Evolutionary conservation across 2,797 vertebrate genomes (phyloP).

Genomic region (Streptopelia turtur): DNA sequence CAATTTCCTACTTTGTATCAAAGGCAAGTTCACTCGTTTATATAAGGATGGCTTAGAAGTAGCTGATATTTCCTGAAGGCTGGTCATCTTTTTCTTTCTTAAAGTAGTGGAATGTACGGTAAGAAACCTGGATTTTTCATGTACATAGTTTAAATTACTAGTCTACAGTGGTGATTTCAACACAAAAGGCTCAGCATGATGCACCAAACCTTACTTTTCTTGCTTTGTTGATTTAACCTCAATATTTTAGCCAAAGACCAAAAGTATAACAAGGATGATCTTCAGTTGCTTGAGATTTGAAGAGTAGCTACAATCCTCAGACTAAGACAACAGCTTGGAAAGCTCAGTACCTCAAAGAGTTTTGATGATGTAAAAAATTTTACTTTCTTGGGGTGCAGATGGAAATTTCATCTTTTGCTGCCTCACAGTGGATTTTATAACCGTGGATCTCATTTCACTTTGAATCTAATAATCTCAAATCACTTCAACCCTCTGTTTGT

Average conservation of each 20-base stretch:
- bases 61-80: background rate
- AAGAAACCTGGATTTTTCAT: background rate
- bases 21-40: background rate
- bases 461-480: background rate
- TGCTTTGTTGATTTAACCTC: background rate
- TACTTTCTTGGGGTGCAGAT: background rate
- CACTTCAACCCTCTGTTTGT: background rate
- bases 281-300: background rate
- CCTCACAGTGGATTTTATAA: background rate
- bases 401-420: background rate
- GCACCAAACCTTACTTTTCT: background rate
- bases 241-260: background rate
- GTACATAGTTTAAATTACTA: background rate
- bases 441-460: background rate
- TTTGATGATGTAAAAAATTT: background rate
- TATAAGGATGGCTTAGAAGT: background rate
- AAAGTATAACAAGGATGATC: background rate
- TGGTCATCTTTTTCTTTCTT: background rate
- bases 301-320: background rate
- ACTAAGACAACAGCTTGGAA: background rate
- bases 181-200: background rate
- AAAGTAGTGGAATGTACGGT: background rate
- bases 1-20: background rate
- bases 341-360: background rate
- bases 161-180: background rate